Conservation (phyloP, 2,888 invertebrate species). For the Drosophila robusta region DNA sequence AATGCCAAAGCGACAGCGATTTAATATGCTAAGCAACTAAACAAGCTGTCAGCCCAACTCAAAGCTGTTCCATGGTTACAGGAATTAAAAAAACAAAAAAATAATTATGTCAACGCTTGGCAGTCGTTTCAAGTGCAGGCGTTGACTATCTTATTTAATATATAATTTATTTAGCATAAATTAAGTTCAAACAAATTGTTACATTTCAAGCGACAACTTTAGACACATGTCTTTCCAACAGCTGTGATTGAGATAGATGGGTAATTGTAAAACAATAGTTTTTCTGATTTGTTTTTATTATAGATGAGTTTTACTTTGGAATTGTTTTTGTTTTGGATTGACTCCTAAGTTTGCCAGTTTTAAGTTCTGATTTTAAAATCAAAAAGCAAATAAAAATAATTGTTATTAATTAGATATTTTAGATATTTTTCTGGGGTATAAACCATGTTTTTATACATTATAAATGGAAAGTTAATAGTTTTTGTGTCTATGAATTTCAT, state of each 20-base stretch:
- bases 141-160: slow-evolving; percentile 14
- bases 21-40: slow-evolving; percentile 41
- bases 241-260: neutral
- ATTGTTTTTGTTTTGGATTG: neutral
- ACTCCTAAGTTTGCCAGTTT: too few relatives aligned
- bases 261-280: neutral
- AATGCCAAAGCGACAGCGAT: slow-evolving; percentile 37
- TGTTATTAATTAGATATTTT: too few relatives aligned
- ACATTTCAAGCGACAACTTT: neutral
- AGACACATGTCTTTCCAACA: neutral
- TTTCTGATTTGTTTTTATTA: neutral
- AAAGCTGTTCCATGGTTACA: slow-evolving; percentile 17
- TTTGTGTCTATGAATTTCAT: too few relatives aligned
- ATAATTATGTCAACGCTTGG: slow-evolving; percentile 6
- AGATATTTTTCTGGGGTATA: too few relatives aligned
- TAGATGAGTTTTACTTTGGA: neutral
- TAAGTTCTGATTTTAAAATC: too few relatives aligned
- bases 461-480: too few relatives aligned
- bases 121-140: slow-evolving; percentile 17
- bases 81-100: slow-evolving; percentile 8
- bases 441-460: too few relatives aligned
- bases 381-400: too few relatives aligned
- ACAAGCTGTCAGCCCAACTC: slow-evolving; percentile 40
- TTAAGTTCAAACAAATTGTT: slow-evolving; percentile 14
- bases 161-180: slow-evolving; percentile 23